Base-by-base conservation (phyloP, 2,888 invertebrate genomes). In the Eristalinus aeneus region DNA sequence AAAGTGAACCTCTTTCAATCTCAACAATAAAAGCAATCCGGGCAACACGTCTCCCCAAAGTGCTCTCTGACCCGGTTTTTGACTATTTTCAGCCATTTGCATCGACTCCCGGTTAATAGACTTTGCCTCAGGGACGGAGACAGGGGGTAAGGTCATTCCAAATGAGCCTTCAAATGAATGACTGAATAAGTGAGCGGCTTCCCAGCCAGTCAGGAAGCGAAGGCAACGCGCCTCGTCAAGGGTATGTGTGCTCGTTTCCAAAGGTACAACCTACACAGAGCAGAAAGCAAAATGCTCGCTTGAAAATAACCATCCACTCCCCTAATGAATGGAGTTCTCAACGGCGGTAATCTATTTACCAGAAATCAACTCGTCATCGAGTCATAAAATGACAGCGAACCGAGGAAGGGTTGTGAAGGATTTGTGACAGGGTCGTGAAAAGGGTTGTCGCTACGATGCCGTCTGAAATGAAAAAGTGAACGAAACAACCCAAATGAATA, bases 301-400 rank as follows among this genome's bases (percentile, higher is more conserved):
- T 60, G 69, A 72, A 80, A 76, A 71, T 63, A 60, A 46, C 58
- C 77, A 74, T 74, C 73, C 64, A 1, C 16, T 32, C 32, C 56
- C 20, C 69, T 86, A 77, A 86, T 82, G 77, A 82, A 73, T 77
- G 23, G 58, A 82, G 77, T 69, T 60, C 72, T 73, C 23, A 78
- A 81, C 73, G 69, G n/a, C 69, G 78, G 77, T 82, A 82, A 82
- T 86, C 77, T 82, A 63, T 82, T 82, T 82, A 75, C 63, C 63
- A 32, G 69, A 86, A 86, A 86, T 78, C 82, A 82, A 82, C 71
- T 86, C 71, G 77, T 86, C 86, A 86, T 81, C 81, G 63, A 77
- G 76, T 73, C 73, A 77, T 73, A 74, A 71, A 82, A 61, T 54
- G 65, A 64, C 72, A 16, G 61, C 61, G 4, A 31, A 58, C 27